Evolutionary conservation across 2,113 vertebrate genomes (phyloP).

Genomic region (Bostrychus sinensis): DNA sequence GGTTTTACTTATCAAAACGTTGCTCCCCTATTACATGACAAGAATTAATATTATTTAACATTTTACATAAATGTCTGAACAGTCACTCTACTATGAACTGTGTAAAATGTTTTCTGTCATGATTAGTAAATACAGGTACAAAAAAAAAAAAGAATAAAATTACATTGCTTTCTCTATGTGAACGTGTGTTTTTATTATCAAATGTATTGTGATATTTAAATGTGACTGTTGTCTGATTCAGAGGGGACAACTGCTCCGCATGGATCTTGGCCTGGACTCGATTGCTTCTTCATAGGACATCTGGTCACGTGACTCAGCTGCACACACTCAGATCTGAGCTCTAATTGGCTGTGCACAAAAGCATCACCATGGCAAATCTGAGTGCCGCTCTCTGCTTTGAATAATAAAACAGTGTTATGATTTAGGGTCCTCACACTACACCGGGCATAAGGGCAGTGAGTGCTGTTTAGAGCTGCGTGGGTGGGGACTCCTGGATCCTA

Average conservation of each 20-base stretch:
- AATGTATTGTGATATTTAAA: constrained; percentile 63
- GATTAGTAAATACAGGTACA: background rate
- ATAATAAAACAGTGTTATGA: constrained; percentile 42
- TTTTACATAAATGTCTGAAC: too few species aligned
- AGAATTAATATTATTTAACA: too few species aligned
- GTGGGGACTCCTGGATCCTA: constrained; percentile 39
- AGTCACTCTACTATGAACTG: background rate
- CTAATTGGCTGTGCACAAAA: constrained; percentile 59
- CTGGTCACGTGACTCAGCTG: constrained; percentile 71
- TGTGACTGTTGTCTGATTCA: constrained; percentile 63
- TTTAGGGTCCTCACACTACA: constrained; percentile 25
- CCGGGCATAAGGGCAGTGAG: constrained; percentile 35
- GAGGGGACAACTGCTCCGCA: constrained; percentile 70
- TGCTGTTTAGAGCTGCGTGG: constrained; percentile 27
- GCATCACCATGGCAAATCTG: constrained; percentile 50
- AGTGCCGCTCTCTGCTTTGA: constrained; percentile 40
- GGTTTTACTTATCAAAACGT: constrained; percentile 67
- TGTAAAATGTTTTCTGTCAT: too few species aligned
- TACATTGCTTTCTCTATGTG: too few species aligned
- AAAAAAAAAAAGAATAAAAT: constrained; percentile 5
- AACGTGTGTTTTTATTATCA: constrained; percentile 41
- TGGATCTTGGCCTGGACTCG: constrained; percentile 66
- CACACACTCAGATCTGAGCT: constrained; percentile 62
- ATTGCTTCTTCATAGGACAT: constrained; percentile 68
- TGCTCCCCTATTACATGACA: constrained; percentile 59